Evolutionary conservation across 2,113 vertebrate species (phyloP), one percentile per base, ranked within the genome.

Genomic region (Leptobrachium ailaonicum): DNA sequence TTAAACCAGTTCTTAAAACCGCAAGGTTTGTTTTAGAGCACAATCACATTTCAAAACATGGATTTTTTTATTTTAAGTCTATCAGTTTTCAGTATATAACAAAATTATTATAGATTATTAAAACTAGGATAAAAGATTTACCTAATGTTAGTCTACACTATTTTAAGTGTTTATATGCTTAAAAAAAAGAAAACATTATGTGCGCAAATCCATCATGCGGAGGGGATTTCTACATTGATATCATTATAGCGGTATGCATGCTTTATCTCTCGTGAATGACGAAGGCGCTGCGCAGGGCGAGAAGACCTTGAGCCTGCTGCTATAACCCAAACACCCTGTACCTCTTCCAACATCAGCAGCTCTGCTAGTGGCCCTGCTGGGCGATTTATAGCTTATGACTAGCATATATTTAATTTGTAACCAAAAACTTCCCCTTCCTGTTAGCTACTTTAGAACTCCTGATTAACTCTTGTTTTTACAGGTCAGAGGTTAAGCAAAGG

Each of bases 401-500:
- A 85, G 87, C 92, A 95, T 94, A 95, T 94, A 95, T 98, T 97
- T 97, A 96, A 97, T 97, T 95, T 98, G 97, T 95, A 98, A 98
- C 96, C 95, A 90, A 95, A 98, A 92, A 98, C 97, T 98, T 98
- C 97, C 97, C 94, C 90, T 94, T 95, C 91, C 94, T 94, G 92
- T 92, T 88, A 88, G 87, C 88, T 90, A 88, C 87, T 86, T 96
- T 90, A 96, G 94, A 96, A 97, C 92, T 94, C 88, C 86, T 93
- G 92, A 92, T 94, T 92, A 93, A 87, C 88, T 93, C 92, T 93
- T 95, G 91, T 94, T 95, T 93, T 92, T 87, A 71, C 84, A 90
- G 96, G 96, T 98, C 96, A 98, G 82, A 91, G 96, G 97, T 99
- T 98, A 99, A 98, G 93, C 94, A 97, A 98, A 98, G 95, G 94